These are phyloP conservation scores for Vulpes vulpes DNA, from an alignment of 2,113 vertebrate genomes.

Conservation along the genomic window DNA sequence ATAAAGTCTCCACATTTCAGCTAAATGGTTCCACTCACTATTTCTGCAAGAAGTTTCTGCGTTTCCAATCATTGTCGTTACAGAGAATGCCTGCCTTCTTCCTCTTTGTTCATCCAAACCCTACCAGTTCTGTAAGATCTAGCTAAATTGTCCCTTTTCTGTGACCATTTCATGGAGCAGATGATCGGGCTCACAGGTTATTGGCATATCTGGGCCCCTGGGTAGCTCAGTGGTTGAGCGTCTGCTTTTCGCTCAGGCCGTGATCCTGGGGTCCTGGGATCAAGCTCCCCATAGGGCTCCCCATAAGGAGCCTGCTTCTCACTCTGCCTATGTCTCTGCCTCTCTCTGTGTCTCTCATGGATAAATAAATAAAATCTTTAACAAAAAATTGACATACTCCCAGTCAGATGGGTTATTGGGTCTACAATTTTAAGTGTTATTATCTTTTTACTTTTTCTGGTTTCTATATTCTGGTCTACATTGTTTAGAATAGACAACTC, in stretches of 20 bases:
- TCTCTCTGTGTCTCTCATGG: too few relatives aligned
- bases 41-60: background rate
- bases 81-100: background rate
- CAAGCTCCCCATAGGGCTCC: too few relatives aligned
- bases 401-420: background rate
- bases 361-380: too few relatives aligned
- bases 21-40: too few relatives aligned
- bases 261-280: too few relatives aligned
- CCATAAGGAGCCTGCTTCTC: too few relatives aligned
- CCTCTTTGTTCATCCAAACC: background rate
- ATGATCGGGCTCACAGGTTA: background rate
- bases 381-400: background rate
- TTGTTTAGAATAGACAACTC: background rate
- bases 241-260: too few relatives aligned
- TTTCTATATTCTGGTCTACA: background rate
- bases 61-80: background rate
- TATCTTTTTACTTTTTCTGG: background rate
- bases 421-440: background rate
- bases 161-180: rapidly evolving
- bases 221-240: too few relatives aligned
- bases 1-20: background rate
- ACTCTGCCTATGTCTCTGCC: too few relatives aligned
- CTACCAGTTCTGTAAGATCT: background rate
- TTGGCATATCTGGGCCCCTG: too few relatives aligned
- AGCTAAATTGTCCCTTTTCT: background rate